Evolutionary conservation across 1,140 invertebrate genomes (phyloP).

Genomic region (Rhyacophila brunnea): DNA sequence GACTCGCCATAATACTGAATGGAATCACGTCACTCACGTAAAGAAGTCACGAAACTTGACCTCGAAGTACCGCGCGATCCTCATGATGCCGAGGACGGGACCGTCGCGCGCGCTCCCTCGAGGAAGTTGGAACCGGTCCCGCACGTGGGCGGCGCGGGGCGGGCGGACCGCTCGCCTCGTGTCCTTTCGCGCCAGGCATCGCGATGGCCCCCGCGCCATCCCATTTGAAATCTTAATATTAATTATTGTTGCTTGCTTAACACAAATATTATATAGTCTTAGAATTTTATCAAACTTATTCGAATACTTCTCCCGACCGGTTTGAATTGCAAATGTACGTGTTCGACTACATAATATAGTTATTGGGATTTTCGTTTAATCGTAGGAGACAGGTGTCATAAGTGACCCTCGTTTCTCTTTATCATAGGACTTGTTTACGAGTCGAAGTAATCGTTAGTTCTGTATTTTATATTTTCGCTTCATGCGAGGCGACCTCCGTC

Average conservation of each 20-base stretch:
- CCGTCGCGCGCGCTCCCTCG: not conserved
- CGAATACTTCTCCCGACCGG: conserved; percentile 32
- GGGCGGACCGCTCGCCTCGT: too few species aligned
- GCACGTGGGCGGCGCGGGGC: too few species aligned
- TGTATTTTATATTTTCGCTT: conserved; percentile 26
- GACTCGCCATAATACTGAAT: conserved; percentile 24
- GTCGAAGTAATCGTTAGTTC: conserved; percentile 29
- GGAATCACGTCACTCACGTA: conserved; percentile 20
- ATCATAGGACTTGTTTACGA: conserved; percentile 15
- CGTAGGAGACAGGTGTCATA: conserved; percentile 19
- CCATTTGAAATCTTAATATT: conserved; percentile 35
- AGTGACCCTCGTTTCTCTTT: conserved; percentile 23
- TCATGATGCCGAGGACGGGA: conserved; percentile 18
- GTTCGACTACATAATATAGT: conserved; percentile 25
- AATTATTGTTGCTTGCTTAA: conserved; percentile 37
- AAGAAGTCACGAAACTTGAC: conserved; percentile 13
- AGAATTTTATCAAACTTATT: conserved; percentile 35
- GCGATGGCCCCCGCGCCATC: conserved; percentile 27
- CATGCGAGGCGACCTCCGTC: conserved; percentile 9
- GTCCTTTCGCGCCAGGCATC: conserved; percentile 5
- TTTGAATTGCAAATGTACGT: conserved; percentile 28
- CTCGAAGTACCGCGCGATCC: conserved; percentile 5
- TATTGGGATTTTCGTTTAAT: conserved; percentile 29
- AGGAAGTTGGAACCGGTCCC: conserved; percentile 8
- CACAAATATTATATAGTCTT: conserved; percentile 34